A percentile compares a stretch with the other conserved stretches of the same genome.
These are phyloP conservation scores for Ceyx margarethae DNA, from an alignment of 2,113 vertebrate species.

Conservation along the genomic window DNA sequence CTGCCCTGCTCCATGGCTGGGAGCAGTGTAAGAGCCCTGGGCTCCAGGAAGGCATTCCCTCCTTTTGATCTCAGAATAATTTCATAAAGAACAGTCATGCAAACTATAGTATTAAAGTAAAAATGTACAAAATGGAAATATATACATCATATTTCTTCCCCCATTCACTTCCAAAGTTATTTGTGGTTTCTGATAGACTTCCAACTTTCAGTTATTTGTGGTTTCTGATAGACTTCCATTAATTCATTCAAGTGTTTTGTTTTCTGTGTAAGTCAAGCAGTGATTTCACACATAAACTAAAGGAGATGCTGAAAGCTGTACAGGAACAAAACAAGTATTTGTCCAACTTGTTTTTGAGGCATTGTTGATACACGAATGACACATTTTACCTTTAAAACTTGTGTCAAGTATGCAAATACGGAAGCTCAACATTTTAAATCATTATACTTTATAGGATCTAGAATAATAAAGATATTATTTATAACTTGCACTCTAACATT, in stretches of 20 bases:
- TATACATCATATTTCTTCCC: too few relatives aligned
- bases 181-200: too few relatives aligned
- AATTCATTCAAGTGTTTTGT: neutral
- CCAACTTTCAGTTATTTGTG: neutral
- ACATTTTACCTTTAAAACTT: neutral
- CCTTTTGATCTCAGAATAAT: too few relatives aligned
- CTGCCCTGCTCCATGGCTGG: too few relatives aligned
- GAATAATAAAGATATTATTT: neutral
- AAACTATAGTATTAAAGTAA: too few relatives aligned
- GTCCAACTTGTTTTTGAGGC: neutral
- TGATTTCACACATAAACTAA: neutral
- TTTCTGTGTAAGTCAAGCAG: neutral
- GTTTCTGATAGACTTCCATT: neutral
- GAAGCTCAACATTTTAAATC: neutral
- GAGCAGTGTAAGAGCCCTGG: too few relatives aligned
- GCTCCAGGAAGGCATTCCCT: too few relatives aligned
- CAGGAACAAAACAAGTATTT: neutral
- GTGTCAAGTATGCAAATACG: fast-evolving
- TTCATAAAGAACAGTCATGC: too few relatives aligned
- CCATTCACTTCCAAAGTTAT: too few relatives aligned
- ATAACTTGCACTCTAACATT: neutral
- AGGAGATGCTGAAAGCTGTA: neutral
- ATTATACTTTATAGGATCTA: neutral
- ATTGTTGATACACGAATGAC: neutral
- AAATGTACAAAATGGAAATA: too few relatives aligned